Conservation (phyloP, 1,140 invertebrate species). For the Cepaea nemoralis region DNA sequence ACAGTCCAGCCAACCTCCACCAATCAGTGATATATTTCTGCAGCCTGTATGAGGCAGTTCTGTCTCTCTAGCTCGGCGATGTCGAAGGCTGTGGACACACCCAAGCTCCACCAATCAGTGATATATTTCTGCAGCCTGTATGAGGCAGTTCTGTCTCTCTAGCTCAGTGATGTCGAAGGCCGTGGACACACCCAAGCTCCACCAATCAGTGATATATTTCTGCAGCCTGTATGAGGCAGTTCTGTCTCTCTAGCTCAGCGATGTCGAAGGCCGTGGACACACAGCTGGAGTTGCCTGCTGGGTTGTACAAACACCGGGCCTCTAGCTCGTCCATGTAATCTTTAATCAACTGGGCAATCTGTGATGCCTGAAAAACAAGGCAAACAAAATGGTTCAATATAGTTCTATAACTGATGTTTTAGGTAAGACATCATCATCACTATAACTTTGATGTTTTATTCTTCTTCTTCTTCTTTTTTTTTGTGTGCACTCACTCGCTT, state of each 20-base stretch:
- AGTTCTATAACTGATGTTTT: neutral
- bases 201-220: constrained; percentile 1
- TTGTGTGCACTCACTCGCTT: no score
- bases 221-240: constrained; percentile 40
- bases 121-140: no score
- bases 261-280: constrained; percentile 45
- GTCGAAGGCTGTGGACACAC: neutral
- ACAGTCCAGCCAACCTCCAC: neutral
- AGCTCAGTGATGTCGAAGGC: neutral
- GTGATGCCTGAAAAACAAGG: constrained; percentile 81
- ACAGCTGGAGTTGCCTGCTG: constrained; percentile 43
- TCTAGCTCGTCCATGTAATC: constrained; percentile 79
- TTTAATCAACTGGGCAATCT: constrained; percentile 92
- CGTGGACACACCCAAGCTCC: neutral
- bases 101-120: neutral
- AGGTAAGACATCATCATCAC: no score
- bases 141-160: no score
- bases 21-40: constrained; percentile 17
- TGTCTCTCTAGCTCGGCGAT: neutral
- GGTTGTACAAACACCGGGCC: constrained; percentile 51
- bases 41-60: constrained; percentile 43
- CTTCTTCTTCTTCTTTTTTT: neutral
- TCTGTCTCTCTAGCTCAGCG: constrained; percentile 48
- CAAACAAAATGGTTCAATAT: neutral
- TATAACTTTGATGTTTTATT: neutral